Evolutionary conservation across 2,888 invertebrate genomes (phyloP).

Genomic region (Agrypnus murinus): DNA sequence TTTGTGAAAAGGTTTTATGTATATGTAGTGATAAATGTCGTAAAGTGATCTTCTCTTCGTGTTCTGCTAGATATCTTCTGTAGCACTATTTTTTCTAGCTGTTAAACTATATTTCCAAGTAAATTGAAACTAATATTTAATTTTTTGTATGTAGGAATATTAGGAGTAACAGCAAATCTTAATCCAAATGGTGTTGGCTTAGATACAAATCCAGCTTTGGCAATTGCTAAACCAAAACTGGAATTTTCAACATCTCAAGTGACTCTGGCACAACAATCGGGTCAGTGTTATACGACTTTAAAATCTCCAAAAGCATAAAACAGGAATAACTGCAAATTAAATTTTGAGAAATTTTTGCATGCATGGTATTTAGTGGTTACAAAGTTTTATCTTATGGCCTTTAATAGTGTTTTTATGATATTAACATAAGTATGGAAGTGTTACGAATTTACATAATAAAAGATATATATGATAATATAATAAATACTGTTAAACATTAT

Average conservation of each 20-base stretch:
- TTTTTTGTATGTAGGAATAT: slow-evolving; percentile 54
- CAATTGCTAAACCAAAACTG: slow-evolving; percentile 73
- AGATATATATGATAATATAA: background rate
- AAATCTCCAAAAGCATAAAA: slow-evolving; percentile 53
- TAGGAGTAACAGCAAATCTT: slow-evolving; percentile 79
- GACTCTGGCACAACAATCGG: slow-evolving; percentile 65
- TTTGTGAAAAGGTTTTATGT: slow-evolving; percentile 12
- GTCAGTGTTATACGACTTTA: slow-evolving; percentile 64
- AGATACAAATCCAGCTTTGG: slow-evolving; percentile 78
- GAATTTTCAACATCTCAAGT: slow-evolving; percentile 70
- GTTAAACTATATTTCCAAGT: background rate
- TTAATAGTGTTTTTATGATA: slow-evolving; percentile 31
- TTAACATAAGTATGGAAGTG: slow-evolving; percentile 23
- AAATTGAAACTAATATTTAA: background rate
- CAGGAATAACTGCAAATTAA: slow-evolving; percentile 1
- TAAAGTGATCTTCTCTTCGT: slow-evolving; percentile 37
- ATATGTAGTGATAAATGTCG: slow-evolving; percentile 28
- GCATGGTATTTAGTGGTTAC: slow-evolving; percentile 34
- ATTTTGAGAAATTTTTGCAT: slow-evolving; percentile 27
- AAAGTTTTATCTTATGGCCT: slow-evolving; percentile 44
- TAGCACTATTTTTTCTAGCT: slow-evolving; percentile 36
- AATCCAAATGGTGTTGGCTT: slow-evolving; percentile 79
- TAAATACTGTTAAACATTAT: slow-evolving; percentile 25
- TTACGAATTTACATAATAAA: slow-evolving; percentile 8
- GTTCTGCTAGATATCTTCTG: slow-evolving; percentile 46